Evolutionary conservation across 2,888 invertebrate genomes (phyloP).

Genomic region (Proisotoma minuta): DNA sequence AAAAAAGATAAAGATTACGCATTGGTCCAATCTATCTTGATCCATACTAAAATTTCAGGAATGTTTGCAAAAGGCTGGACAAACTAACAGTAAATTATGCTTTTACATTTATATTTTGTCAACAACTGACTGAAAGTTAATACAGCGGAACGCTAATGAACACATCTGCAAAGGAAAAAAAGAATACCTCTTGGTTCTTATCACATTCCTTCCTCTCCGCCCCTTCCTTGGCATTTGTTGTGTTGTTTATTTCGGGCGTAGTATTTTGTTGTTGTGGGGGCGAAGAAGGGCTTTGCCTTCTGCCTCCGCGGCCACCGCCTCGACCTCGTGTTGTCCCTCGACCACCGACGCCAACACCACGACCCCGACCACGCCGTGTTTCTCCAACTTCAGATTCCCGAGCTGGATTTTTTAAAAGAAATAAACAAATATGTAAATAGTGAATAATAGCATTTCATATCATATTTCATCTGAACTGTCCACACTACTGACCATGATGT

Average conservation of each 20-base stretch:
- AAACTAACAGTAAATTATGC: too few relatives aligned
- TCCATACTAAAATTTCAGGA: constrained; percentile 1
- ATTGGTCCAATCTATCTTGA: background rate
- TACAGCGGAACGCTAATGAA: background rate
- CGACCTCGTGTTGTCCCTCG: constrained; percentile 22
- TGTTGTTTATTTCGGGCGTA: background rate
- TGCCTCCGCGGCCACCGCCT: constrained; percentile 22
- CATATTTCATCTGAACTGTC: background rate
- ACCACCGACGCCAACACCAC: constrained; percentile 20
- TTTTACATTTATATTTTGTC: background rate
- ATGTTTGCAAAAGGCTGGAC: background rate
- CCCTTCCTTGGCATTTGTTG: background rate
- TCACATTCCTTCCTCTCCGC: constrained; percentile 15
- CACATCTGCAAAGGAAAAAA: background rate
- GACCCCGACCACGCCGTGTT: constrained; percentile 1
- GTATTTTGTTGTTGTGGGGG: too few relatives aligned
- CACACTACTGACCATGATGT: background rate
- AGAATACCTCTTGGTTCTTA: constrained; percentile 9
- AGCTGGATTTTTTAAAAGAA: background rate
- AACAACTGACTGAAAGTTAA: constrained; percentile 1
- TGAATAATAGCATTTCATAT: background rate
- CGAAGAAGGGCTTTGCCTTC: constrained; percentile 19
- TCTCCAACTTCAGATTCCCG: constrained; percentile 6
- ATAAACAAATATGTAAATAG: background rate
- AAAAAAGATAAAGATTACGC: background rate